These are phyloP conservation scores for Pseudopipra pipra DNA, from an alignment of 2,113 vertebrate species.

Conservation along the genomic window DNA sequence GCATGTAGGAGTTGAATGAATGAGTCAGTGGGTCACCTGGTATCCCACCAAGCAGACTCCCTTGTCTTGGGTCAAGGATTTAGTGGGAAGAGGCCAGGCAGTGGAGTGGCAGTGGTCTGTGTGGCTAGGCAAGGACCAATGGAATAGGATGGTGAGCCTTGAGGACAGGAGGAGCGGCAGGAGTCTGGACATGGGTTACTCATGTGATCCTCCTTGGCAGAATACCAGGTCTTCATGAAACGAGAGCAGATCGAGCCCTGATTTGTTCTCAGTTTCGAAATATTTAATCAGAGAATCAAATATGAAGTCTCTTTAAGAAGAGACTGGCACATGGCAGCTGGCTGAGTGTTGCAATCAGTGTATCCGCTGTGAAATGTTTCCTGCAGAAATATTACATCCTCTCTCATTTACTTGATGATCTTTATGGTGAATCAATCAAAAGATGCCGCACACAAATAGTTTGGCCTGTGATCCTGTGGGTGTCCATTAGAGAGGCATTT, in stretches of 20 bases:
- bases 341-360: slow-evolving; percentile 50
- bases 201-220: background rate
- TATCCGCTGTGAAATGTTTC: slow-evolving; percentile 50
- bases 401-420: slow-evolving; percentile 62
- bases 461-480: background rate
- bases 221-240: background rate
- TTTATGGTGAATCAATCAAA: slow-evolving; percentile 60
- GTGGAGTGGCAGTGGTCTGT: background rate
- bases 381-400: slow-evolving; percentile 66
- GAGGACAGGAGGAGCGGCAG: background rate
- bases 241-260: background rate
- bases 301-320: slow-evolving; percentile 3
- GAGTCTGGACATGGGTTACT: background rate
- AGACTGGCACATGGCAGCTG: slow-evolving; percentile 16
- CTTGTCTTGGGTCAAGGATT: background rate
- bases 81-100: background rate
- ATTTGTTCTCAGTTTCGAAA: background rate
- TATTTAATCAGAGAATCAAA: slow-evolving; percentile 33
- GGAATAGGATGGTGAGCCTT: fast-evolving
- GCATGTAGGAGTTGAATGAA: background rate
- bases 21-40: background rate
- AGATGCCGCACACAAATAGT: slow-evolving; percentile 10
- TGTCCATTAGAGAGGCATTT: slow-evolving; percentile 43
- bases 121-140: background rate
- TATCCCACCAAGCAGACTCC: background rate